Base-by-base conservation (phyloP, 2,797 vertebrate species). In the Diglossa cyanea region DNA sequence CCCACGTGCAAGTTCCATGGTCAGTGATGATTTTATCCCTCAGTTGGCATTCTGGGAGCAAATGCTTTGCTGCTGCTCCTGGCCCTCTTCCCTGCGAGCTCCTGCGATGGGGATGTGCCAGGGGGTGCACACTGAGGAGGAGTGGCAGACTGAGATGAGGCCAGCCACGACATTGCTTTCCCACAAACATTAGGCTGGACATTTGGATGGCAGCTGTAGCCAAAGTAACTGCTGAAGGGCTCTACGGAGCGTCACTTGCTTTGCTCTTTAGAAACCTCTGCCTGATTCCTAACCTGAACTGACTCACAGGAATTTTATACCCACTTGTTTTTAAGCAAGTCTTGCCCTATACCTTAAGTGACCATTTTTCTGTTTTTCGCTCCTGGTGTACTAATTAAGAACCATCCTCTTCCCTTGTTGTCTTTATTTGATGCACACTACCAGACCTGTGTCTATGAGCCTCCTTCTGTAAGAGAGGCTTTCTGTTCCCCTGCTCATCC, bases 1-100 rank as follows among this genome's bases (percentile, higher is more conserved):
- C 44, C 30, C 24, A 39, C 10, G 0, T 11, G 3, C 39, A n/a
- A 31, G 13, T 67, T 67, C 58, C 23, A 30, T 0, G 0, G n/a
- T 40, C 77, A 79, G 44, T 30, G 60, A 3, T 50, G 50, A 39
- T 72, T 93, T 84, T 73, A 18, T 71, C 24, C 37, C 48, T 54
- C 13, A 7, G 0, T 0, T 35, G 42, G 7, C 3, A 3, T 53
- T 85, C 44, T 61, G 6, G 1, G 55, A 31, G 10, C 1, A 4
- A 58, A 48, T 7, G 28, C 16, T 68, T 31, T 2, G 2, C 48
- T 6, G 1, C 45, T 76, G 51, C 55, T 70, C 23, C 48, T 82
- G 55, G 12, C 42, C 19, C 23, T 53, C 24, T 61, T n/a, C 16
- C 9, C 31, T 5, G 0, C 0, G 0, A 31, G 68, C 39, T 68